phyloP scores from a whole-genome alignment of 2,797 vertebrate species.

The Cephalopachus bancanus region DNA sequence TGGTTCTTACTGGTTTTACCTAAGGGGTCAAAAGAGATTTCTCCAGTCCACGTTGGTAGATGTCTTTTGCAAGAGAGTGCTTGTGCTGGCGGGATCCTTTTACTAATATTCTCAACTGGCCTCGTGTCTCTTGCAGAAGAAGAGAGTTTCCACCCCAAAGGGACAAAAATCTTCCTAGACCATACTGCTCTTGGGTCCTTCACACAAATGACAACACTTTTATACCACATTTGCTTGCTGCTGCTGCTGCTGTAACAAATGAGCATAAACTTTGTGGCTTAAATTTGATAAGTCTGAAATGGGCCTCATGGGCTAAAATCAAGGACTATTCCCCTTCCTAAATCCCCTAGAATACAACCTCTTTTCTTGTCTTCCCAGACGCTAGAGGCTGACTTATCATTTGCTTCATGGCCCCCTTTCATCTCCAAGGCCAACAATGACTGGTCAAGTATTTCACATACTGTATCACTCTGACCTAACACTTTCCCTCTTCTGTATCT shows the following conservation, averaged over 20 bases:
- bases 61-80: neutral
- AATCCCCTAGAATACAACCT: fast-evolving
- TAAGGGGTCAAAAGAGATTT: neutral
- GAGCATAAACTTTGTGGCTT: neutral
- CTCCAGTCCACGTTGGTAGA: neutral
- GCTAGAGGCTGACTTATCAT: neutral
- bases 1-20: neutral
- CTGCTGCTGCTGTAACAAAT: neutral
- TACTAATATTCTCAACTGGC: neutral
- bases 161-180: neutral
- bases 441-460: neutral
- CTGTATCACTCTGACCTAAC: neutral
- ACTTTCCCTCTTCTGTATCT: neutral
- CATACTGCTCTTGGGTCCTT: neutral
- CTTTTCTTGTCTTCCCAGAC: neutral
- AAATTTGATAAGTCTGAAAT: neutral
- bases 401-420: no score
- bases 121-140: neutral
- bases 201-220: neutral
- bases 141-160: neutral
- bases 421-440: neutral
- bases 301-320: neutral
- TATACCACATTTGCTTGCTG: fast-evolving
- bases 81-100: neutral
- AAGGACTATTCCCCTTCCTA: no score